phyloP scores from a whole-genome alignment of 2,113 vertebrate genomes.

The Podiceps cristatus region DNA sequence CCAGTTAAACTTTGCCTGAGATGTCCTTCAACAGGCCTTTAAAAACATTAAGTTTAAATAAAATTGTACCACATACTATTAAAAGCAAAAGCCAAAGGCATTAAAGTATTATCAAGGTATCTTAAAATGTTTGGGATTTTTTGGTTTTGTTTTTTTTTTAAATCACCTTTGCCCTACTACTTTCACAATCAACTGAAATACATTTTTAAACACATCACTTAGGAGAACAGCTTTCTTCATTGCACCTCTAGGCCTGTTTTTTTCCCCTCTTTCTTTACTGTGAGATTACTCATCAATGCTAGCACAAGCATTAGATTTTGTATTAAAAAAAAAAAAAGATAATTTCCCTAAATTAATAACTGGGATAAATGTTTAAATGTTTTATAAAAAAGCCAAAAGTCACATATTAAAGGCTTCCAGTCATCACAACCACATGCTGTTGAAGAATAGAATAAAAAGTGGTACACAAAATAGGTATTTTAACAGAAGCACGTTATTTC shows the following conservation, averaged over 20 bases:
- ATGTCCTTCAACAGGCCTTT: neutral
- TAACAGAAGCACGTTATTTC: neutral
- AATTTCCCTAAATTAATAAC: neutral
- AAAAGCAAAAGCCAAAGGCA: conserved; percentile 33
- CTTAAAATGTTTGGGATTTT: neutral
- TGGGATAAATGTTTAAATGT: neutral
- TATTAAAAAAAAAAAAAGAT: neutral
- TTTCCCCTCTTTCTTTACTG: neutral
- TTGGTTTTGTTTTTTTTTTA: neutral
- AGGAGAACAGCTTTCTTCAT: neutral
- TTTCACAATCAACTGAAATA: neutral
- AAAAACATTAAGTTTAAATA: conserved; percentile 23
- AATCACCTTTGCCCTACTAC: neutral
- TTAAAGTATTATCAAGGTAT: neutral
- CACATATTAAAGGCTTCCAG: neutral
- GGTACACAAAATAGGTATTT: conserved; percentile 7
- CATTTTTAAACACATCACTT: neutral
- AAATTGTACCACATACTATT: neutral
- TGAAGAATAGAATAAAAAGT: neutral
- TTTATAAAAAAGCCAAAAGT: neutral
- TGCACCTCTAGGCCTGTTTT: neutral
- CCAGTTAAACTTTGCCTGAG: neutral
- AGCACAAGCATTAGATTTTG: neutral
- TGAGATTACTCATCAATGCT: neutral
- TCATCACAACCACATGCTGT: neutral